Conservation (phyloP, 1,140 invertebrate genomes). For the Danaus plexippus region DNA sequence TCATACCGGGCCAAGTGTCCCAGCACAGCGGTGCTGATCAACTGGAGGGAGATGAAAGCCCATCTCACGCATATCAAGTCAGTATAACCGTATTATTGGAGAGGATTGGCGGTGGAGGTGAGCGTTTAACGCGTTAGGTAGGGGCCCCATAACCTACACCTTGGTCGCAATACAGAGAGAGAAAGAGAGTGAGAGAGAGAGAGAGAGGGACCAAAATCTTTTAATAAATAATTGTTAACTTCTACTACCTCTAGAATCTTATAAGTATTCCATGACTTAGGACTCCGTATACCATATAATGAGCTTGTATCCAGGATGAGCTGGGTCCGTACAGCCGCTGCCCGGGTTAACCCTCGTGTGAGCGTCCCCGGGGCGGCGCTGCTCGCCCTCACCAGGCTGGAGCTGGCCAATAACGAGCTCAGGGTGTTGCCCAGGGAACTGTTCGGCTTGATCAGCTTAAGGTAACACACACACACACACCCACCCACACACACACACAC, state of each 20-base stretch:
- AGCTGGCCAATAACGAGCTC: slow-evolving; percentile 93
- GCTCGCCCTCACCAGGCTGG: slow-evolving; percentile 92
- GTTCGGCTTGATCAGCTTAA: slow-evolving; percentile 85
- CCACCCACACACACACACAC: background rate
- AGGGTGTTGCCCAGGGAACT: slow-evolving; percentile 84
- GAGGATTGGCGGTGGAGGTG: too few species aligned
- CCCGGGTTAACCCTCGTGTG: slow-evolving; percentile 89
- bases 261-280: too few species aligned
- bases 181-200: too few species aligned
- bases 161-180: slow-evolving; percentile 73
- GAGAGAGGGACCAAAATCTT: too few species aligned
- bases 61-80: slow-evolving; percentile 76
- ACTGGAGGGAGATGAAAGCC: slow-evolving; percentile 92
- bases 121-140: too few species aligned
- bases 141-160: too few species aligned
- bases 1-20: slow-evolving; percentile 89
- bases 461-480: slow-evolving; percentile 27
- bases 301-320: slow-evolving; percentile 70
- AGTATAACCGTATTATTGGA: slow-evolving; percentile 3
- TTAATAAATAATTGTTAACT: too few species aligned
- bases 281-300: too few species aligned
- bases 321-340: slow-evolving; percentile 88
- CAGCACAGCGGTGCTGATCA: slow-evolving; percentile 90
- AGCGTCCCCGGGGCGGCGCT: slow-evolving; percentile 79
- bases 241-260: too few species aligned